Conservation (phyloP, 1,140 invertebrate genomes). For the Aphaenogaster floridana region DNA sequence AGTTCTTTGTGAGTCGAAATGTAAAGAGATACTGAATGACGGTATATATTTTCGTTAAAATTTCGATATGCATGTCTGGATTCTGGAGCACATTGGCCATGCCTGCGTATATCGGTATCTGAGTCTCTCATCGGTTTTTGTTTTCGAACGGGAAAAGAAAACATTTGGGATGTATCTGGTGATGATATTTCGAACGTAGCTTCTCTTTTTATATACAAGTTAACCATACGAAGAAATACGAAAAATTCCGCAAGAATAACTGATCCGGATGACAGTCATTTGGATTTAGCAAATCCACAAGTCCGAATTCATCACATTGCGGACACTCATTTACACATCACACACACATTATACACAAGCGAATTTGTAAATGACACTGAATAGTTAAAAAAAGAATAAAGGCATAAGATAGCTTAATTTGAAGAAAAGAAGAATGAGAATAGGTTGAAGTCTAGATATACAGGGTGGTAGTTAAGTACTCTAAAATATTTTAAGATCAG, state of each 20-base stretch:
- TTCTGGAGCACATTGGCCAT: not conserved
- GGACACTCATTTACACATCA: not conserved
- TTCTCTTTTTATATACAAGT: not conserved
- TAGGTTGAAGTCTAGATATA: not conserved
- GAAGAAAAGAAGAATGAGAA: not conserved
- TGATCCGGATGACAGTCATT: not conserved
- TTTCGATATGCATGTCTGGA: not conserved
- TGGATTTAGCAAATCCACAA: not conserved
- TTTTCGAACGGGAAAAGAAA: not conserved
- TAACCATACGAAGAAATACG: not conserved
- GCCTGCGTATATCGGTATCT: not conserved
- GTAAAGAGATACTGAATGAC: not conserved
- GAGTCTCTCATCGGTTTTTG: not conserved
- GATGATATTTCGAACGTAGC: not conserved
- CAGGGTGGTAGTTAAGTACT: too few relatives aligned
- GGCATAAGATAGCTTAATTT: not conserved
- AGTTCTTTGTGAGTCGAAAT: not conserved
- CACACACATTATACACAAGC: not conserved
- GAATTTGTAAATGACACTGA: not conserved
- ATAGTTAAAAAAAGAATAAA: not conserved
- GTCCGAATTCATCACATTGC: not conserved
- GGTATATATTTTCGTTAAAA: not conserved
- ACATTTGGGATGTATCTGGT: not conserved
- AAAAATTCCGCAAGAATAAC: not conserved
- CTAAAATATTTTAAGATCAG: too few relatives aligned